phyloP scores from a whole-genome alignment of 2,113 vertebrate genomes.

The Sorex fumeus region DNA sequence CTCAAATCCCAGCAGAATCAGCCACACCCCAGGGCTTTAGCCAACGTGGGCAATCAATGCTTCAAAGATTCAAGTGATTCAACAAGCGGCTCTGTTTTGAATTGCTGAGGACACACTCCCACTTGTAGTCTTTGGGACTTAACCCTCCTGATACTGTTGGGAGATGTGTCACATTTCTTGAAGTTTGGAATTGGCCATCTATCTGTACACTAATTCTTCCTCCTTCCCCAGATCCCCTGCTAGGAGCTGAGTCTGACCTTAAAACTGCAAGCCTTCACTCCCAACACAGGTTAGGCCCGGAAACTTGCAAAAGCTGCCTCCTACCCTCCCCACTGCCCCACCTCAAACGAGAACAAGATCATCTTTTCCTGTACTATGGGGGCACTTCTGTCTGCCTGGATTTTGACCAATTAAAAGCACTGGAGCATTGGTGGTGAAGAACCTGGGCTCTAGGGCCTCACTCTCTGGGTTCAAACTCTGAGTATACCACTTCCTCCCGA shows the following conservation, averaged over 20 bases:
- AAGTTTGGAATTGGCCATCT: not conserved
- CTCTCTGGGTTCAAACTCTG: not conserved
- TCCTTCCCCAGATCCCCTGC: not conserved
- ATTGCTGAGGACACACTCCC: not conserved
- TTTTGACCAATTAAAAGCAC: not conserved
- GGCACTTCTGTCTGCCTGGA: not conserved
- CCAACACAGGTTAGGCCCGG: not conserved
- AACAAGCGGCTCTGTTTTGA: not conserved
- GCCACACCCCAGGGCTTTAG: not conserved
- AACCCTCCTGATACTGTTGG: not conserved
- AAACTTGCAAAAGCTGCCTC: not conserved
- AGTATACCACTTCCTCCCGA: not conserved
- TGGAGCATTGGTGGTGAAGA: not conserved
- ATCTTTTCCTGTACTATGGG: not conserved
- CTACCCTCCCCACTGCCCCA: too few species aligned
- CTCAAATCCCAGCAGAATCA: not conserved
- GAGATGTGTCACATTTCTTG: not conserved
- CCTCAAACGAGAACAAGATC: not conserved
- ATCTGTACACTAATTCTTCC: not conserved
- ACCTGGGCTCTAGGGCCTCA: not conserved
- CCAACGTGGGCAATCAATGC: not conserved
- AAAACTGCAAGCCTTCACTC: conserved; percentile 4
- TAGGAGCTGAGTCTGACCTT: not conserved
- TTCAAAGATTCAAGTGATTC: conserved; percentile 2
- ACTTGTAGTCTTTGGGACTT: not conserved